Evolutionary conservation across 2,888 invertebrate genomes (phyloP).

Genomic region (Trypoxylon attenuatum): DNA sequence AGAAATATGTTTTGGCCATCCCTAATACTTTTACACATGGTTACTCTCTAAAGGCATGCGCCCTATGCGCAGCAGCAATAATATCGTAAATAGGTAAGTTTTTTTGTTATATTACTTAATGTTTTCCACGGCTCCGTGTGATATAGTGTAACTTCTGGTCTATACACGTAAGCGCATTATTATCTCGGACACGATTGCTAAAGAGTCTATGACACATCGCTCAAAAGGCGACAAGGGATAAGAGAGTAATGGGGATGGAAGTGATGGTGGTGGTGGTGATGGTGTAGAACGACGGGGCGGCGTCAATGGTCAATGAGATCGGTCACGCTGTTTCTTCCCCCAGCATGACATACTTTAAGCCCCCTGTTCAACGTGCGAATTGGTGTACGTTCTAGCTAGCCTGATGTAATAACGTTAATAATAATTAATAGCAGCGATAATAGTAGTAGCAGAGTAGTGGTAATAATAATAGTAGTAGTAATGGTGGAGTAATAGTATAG

Average conservation of each 20-base stretch:
- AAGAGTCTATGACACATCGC: constrained; percentile 62
- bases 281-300: constrained; percentile 49
- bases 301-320: constrained; percentile 73
- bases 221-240: constrained; percentile 38
- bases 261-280: constrained; percentile 58
- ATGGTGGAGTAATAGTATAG: constrained; percentile 44
- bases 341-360: constrained; percentile 65
- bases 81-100: constrained; percentile 68
- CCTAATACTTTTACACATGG: constrained; percentile 61
- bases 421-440: constrained; percentile 68
- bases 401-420: constrained; percentile 66
- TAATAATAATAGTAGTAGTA: constrained; percentile 52
- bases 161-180: constrained; percentile 72
- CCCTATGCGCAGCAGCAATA: constrained; percentile 67
- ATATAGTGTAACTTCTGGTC: constrained; percentile 63
- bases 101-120: constrained; percentile 63
- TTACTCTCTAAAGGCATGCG: constrained; percentile 66
- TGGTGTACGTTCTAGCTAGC: constrained; percentile 66
- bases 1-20: constrained; percentile 61
- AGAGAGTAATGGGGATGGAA: constrained; percentile 21
- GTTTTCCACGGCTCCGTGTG: constrained; percentile 59
- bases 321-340: constrained; percentile 58
- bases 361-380: constrained; percentile 57
- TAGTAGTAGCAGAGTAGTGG: constrained; percentile 55
- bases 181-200: constrained; percentile 69